A percentile compares a stretch with the other conserved stretches of the same genome.
phyloP scores from a whole-genome alignment of 1,140 invertebrate genomes.

The Gonioctena quinquepunctata region DNA sequence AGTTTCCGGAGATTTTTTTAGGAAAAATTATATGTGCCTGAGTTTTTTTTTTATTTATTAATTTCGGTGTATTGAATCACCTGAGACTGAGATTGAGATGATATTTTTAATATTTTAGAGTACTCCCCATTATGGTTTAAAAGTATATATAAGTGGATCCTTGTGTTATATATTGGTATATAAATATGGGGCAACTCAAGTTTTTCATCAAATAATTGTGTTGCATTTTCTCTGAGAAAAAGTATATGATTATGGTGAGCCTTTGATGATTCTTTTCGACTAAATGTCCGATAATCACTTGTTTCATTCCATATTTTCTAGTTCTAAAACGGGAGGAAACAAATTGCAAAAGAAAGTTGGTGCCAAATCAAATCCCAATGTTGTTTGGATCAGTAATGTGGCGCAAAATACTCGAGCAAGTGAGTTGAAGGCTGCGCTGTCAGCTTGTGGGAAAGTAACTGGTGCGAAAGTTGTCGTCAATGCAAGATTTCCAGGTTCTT shows the following conservation, averaged over 20 bases:
- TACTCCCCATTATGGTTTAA: too few species aligned
- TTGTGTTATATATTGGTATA: too few species aligned
- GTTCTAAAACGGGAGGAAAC: neutral
- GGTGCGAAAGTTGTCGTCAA: conserved; percentile 97
- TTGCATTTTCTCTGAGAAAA: neutral
- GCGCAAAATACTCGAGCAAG: conserved; percentile 87
- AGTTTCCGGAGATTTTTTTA: too few species aligned
- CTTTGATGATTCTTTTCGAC: neutral
- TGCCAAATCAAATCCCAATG: conserved; percentile 61
- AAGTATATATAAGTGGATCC: too few species aligned
- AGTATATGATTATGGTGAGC: neutral
- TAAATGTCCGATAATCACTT: neutral
- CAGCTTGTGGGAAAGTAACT: conserved; percentile 91
- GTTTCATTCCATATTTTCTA: neutral
- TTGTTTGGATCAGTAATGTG: conserved; percentile 89
- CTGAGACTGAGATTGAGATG: too few species aligned
- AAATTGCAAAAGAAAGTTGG: conserved; percentile 24
- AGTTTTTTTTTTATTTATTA: too few species aligned
- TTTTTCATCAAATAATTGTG: too few species aligned
- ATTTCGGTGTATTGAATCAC: too few species aligned
- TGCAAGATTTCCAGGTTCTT: conserved; percentile 84
- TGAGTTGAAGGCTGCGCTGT: conserved; percentile 89
- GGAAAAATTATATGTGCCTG: too few species aligned
- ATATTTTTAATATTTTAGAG: too few species aligned
- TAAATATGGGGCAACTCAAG: too few species aligned